Base-by-base conservation (phyloP, 2,888 invertebrate species). In the Embidobia sp. region DNA sequence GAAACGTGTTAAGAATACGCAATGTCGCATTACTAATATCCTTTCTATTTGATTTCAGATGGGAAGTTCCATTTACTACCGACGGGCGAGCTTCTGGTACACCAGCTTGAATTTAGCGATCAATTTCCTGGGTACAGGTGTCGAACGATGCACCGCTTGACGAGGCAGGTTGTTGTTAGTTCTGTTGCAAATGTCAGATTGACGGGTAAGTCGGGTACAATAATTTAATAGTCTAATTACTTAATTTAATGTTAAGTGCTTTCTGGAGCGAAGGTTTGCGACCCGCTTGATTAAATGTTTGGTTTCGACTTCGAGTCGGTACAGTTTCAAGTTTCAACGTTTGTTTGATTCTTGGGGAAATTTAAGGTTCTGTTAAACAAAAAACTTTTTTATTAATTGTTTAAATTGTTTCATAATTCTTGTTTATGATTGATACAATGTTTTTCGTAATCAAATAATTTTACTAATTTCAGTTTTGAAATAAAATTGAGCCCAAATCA, bases 61-160 rank as follows among this genome's bases (percentile, higher is more conserved):
- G 94, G 94, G 79, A 94, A 94, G 89, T 94, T 93, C 89, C 94
- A 94, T 90, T 92, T 94, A 84, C 90, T 94, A 84, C 94, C 94
- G 79, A 93, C 93, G 67, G 94, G 94, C 72, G 94, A 94, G 88
- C 91, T 95, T 80, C 91, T 94, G 82, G 93, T 94, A 79, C 94
- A 94, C 90, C 93, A 94, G 88, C 90, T 94, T 83, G 94, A 94
- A 87, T 93, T 93, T 89, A 93, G 92, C 88, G 94, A 94, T 88
- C 94, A 94, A 88, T 93, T 93, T 89, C 93, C 93, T 73, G 91
- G 93, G 69, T 94, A 94, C 89, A 92, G 94, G 83, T 94, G 94
- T 87, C 92, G 93, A 81, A 94, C 94, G 80, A 93, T 94, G 92
- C 94, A 94, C 89, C 91, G 93, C 74, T 91, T 94, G 66, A 94